phyloP scores from a whole-genome alignment of 2,888 invertebrate genomes.

The Eueremaeus valkanovi region DNA sequence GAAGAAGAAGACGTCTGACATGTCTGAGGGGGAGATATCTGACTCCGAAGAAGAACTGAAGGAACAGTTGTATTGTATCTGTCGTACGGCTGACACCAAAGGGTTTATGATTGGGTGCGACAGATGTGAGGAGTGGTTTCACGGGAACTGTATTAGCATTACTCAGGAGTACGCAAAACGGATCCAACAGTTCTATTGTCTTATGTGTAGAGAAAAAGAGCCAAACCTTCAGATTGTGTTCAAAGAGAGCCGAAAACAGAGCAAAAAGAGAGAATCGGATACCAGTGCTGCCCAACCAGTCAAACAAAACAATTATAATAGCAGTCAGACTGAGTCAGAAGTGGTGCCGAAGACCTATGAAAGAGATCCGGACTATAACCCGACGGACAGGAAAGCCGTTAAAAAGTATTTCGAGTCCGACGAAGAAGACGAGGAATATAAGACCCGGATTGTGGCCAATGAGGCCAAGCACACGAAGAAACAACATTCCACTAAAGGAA shows the following conservation, averaged over 20 bases:
- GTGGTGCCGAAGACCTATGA: slow-evolving; percentile 45
- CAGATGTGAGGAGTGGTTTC: slow-evolving; percentile 97
- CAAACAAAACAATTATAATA: background rate
- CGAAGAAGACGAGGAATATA: slow-evolving; percentile 42
- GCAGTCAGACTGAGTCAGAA: background rate
- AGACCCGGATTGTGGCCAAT: too few species aligned
- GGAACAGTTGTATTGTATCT: slow-evolving; percentile 75
- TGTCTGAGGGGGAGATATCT: slow-evolving; percentile 33
- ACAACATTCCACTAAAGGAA: background rate
- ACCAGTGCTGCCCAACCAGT: background rate
- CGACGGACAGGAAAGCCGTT: background rate
- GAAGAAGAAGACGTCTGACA: background rate
- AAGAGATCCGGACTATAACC: slow-evolving; percentile 38
- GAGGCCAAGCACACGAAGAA: background rate
- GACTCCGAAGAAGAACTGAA: slow-evolving; percentile 13
- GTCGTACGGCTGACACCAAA: slow-evolving; percentile 85
- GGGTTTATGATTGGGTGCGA: slow-evolving; percentile 99
- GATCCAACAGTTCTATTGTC: slow-evolving; percentile 89
- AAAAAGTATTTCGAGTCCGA: slow-evolving; percentile 32
- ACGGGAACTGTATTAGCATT: slow-evolving; percentile 93
- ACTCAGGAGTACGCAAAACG: slow-evolving; percentile 87
- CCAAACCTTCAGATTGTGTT: slow-evolving; percentile 61
- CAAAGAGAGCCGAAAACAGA: slow-evolving; percentile 51
- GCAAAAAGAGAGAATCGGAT: slow-evolving; percentile 42
- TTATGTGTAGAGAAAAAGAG: slow-evolving; percentile 64